phyloP scores from a whole-genome alignment of 2,797 vertebrate species.

The Tokudaia tokunoshimensis region DNA sequence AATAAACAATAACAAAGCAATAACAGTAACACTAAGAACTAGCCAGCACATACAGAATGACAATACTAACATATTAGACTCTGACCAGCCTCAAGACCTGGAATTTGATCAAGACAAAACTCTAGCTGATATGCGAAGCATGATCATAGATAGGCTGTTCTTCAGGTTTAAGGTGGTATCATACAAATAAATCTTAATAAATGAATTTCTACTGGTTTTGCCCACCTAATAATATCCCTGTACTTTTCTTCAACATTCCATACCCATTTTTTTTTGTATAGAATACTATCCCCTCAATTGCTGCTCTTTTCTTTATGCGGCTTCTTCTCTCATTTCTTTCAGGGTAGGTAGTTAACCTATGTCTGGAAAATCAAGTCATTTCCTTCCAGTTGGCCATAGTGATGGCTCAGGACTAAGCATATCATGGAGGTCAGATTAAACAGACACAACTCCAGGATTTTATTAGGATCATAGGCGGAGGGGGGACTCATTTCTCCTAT shows the following conservation, averaged over 20 bases:
- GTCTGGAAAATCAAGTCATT: background rate
- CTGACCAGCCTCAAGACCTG: background rate
- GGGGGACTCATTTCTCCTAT: background rate
- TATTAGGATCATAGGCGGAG: background rate
- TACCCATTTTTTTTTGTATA: background rate
- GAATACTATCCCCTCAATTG: background rate
- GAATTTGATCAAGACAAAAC: constrained; percentile 11
- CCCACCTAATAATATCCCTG: background rate
- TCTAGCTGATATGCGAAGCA: background rate
- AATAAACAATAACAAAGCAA: background rate
- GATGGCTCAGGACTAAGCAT: background rate
- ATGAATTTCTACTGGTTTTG: background rate
- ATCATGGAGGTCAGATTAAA: background rate
- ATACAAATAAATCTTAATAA: background rate
- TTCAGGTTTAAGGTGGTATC: background rate
- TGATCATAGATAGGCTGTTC: background rate
- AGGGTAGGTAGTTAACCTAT: background rate
- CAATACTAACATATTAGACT: background rate
- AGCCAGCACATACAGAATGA: background rate
- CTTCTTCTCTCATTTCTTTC: background rate
- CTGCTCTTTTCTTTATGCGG: background rate
- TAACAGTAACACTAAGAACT: background rate
- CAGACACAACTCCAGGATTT: background rate
- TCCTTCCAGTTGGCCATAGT: background rate
- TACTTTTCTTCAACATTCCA: background rate